Conservation (phyloP, 2,888 invertebrate species). For the Corythucha ciliata region DNA sequence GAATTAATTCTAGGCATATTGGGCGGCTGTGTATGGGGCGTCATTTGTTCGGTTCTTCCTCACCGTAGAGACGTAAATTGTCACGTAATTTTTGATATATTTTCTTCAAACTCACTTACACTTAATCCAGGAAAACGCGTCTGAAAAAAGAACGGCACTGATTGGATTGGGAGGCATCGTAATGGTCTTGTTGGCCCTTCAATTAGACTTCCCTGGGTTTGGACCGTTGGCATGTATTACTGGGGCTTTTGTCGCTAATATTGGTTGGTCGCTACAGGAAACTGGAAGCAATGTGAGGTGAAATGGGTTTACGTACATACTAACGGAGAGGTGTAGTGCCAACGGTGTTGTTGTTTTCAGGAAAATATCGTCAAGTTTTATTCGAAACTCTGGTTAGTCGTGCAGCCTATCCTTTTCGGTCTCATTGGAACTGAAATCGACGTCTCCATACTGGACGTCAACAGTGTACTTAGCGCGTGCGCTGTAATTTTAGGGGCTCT, state of each 20-base stretch:
- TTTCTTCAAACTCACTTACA: too few relatives aligned
- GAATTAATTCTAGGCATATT: too few relatives aligned
- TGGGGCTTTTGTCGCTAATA: constrained; percentile 48
- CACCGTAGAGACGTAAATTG: too few relatives aligned
- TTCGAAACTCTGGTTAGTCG: constrained; percentile 56
- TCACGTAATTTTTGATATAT: too few relatives aligned
- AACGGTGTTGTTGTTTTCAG: too few relatives aligned
- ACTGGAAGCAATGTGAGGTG: neutral
- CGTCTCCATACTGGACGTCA: constrained; percentile 45
- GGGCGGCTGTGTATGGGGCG: too few relatives aligned
- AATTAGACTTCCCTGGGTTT: constrained; percentile 51
- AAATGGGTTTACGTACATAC: too few relatives aligned
- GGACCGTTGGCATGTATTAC: constrained; percentile 52
- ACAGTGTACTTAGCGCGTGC: constrained; percentile 47
- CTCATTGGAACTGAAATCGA: constrained; percentile 67
- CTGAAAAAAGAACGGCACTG: too few relatives aligned
- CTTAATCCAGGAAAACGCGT: too few relatives aligned
- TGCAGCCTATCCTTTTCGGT: constrained; percentile 65
- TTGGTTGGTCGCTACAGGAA: constrained; percentile 44
- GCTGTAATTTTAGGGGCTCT: constrained; percentile 43
- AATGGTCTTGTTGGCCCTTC: constrained; percentile 53
- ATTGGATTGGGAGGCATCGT: constrained; percentile 54
- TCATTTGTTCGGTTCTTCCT: too few relatives aligned
- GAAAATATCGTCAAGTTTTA: constrained; percentile 46
- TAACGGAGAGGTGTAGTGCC: too few relatives aligned